These are phyloP conservation scores for Parnassius orleans DNA, from an alignment of 2,888 invertebrate genomes.

Conservation along the genomic window DNA sequence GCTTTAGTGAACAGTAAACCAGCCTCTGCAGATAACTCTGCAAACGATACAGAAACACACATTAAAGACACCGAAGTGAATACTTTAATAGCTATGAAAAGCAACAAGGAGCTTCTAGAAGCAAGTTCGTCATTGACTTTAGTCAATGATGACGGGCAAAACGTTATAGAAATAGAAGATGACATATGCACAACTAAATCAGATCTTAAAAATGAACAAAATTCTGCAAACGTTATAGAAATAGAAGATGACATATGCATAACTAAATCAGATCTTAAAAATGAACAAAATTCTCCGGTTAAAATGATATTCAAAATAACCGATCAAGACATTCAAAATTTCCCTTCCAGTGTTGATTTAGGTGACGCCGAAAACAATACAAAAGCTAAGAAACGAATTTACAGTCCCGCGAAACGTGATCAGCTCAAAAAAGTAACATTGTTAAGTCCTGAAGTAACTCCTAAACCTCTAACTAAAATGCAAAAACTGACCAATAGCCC, in stretches of 20 bases:
- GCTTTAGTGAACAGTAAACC: constrained; percentile 37
- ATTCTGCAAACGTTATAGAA: constrained; percentile 34
- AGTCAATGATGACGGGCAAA: constrained; percentile 51
- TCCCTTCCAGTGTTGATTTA: constrained; percentile 38
- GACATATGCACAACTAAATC: constrained; percentile 21
- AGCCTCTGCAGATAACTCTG: constrained; percentile 34
- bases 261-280: constrained; percentile 9
- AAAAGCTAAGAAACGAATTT: constrained; percentile 51
- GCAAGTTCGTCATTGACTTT: constrained; percentile 58
- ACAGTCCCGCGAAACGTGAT: constrained; percentile 42
- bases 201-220: constrained; percentile 13
- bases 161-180: constrained; percentile 35
- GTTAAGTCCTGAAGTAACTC: constrained; percentile 46
- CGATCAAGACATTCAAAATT: constrained; percentile 28
- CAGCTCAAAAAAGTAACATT: constrained; percentile 29
- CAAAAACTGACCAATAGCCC: constrained; percentile 51
- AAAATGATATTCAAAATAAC: constrained; percentile 43
- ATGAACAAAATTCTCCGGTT: constrained; percentile 35
- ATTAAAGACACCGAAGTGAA: constrained; percentile 53
- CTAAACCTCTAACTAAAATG: constrained; percentile 57
- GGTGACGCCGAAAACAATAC: constrained; percentile 33
- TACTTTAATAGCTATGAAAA: constrained; percentile 63
- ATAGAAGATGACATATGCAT: constrained; percentile 32
- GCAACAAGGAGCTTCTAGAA: constrained; percentile 53
- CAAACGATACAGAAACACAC: constrained; percentile 33